phyloP scores from a whole-genome alignment of 2,797 vertebrate genomes.

The Danionella dracula region DNA sequence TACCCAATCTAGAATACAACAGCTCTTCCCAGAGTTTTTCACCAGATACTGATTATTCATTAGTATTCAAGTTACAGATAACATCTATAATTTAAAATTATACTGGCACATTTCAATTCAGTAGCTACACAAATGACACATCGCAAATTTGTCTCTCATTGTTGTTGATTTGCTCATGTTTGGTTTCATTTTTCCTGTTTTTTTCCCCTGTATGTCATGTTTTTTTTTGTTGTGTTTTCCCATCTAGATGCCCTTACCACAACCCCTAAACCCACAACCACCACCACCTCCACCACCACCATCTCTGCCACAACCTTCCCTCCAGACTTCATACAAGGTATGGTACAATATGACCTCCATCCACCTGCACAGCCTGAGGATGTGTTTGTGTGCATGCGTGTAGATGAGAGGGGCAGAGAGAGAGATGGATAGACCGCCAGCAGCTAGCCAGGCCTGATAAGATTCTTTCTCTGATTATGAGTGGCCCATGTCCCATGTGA shows the following conservation, averaged over 20 bases:
- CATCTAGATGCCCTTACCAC: conserved; percentile 99
- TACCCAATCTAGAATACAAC: too few relatives aligned
- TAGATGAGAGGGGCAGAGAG: background rate
- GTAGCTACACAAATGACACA: conserved; percentile 11
- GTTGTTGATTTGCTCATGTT: conserved; percentile 40
- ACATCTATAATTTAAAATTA: too few relatives aligned
- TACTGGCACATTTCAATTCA: conserved; percentile 7
- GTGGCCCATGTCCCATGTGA: conserved; percentile 40
- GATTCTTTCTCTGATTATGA: conserved; percentile 47
- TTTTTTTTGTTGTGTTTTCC: conserved; percentile 77
- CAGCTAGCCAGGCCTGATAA: conserved; percentile 46
- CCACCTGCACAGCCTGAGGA: conserved; percentile 54
- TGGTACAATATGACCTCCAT: conserved; percentile 79
- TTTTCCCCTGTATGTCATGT: conserved; percentile 74
- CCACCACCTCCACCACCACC: conserved; percentile 67
- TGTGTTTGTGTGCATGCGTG: background rate
- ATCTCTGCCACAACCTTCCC: conserved; percentile 78
- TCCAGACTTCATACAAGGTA: conserved; percentile 71
- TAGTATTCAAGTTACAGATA: too few relatives aligned
- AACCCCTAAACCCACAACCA: conserved; percentile 93
- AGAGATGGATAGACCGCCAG: conserved; percentile 19
- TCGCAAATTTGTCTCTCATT: conserved; percentile 20
- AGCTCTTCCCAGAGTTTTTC: conserved; percentile 6
- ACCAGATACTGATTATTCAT: too few relatives aligned
- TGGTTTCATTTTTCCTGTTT: conserved; percentile 56